These are phyloP conservation scores for Nyctibius grandis DNA, from an alignment of 2,797 vertebrate species.

Conservation along the genomic window DNA sequence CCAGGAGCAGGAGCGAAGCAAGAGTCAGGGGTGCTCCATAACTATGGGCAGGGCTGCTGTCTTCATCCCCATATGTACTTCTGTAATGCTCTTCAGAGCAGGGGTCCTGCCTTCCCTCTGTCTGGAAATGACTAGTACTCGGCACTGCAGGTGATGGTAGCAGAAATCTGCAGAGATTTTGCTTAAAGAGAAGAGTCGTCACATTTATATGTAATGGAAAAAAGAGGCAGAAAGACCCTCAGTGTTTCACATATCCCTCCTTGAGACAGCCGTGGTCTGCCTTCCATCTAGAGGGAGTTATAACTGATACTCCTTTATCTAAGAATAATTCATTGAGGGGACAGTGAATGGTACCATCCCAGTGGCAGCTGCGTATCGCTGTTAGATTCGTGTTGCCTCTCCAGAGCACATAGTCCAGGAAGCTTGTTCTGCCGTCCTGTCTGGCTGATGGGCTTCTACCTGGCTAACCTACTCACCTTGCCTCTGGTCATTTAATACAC, in stretches of 20 bases:
- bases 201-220: rapidly evolving
- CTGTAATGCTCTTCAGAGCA: not conserved
- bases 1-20: not conserved
- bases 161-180: not conserved
- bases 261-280: rapidly evolving
- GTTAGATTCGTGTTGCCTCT: not conserved
- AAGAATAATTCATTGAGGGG: not conserved
- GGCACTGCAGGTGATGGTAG: rapidly evolving
- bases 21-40: not conserved
- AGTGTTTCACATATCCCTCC: rapidly evolving
- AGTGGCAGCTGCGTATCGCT: rapidly evolving
- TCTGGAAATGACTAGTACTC: not conserved
- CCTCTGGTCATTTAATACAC: not conserved
- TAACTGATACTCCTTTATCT: not conserved
- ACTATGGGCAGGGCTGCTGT: not conserved
- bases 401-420: rapidly evolving
- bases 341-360: not conserved
- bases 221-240: not conserved
- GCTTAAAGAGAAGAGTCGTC: not conserved
- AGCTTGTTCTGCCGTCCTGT: not conserved
- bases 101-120: not conserved
- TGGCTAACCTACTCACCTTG: not conserved
- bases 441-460: not conserved
- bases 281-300: not conserved
- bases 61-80: not conserved